Base-by-base conservation (phyloP, 64 coral and sea anemone genomes). In the Porites australiensis region DNA sequence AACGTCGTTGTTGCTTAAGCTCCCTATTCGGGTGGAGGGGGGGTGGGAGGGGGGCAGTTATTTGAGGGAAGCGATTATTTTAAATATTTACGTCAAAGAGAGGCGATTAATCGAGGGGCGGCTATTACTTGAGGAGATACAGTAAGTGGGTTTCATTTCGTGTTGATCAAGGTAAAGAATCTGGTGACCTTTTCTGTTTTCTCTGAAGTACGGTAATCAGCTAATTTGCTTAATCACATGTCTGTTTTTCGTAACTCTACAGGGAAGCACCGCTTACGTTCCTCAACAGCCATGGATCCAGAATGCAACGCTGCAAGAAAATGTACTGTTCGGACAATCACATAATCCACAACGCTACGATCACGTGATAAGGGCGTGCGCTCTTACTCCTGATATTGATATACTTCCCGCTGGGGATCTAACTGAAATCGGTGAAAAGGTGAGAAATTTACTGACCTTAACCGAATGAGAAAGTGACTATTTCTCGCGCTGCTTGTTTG, bases 351-450 rank as follows among this genome's bases (percentile, higher is more conserved):
- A 22, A 20, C 80, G 88, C 11, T 94, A 94, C 74, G n/a, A 94
- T 12, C 68, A 37, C 13, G 77, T 94, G 88, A 22, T 94, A 61
- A 87, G 15, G 9, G 82, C 77, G 2, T 94, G 92, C 21, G 87
- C 92, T 2, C 70, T 94, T n/a, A 54, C 83, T 44, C 92, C 92
- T 37, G 92, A 94, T 83, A 89, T 94, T n/a, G 70, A 87, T 18
- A 18, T 89, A 52, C 83, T 94, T 11, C 92, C 92, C 47, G 79
- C 92, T 16, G 92, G 87, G 13, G 92, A 94, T 37, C 48, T 89
- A 8, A 94, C 92, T 10, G 92, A 94, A 66, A 94, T 94, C 68
- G 92, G 92, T 18, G 92, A 94, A 89, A 94, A 94, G 87, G 92
- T 94, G 65, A 12, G 47, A 22, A 51, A 22, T 47, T 10, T 49